Base-by-base conservation (phyloP, 2,888 invertebrate species). In the Heteromurus nitidus region DNA sequence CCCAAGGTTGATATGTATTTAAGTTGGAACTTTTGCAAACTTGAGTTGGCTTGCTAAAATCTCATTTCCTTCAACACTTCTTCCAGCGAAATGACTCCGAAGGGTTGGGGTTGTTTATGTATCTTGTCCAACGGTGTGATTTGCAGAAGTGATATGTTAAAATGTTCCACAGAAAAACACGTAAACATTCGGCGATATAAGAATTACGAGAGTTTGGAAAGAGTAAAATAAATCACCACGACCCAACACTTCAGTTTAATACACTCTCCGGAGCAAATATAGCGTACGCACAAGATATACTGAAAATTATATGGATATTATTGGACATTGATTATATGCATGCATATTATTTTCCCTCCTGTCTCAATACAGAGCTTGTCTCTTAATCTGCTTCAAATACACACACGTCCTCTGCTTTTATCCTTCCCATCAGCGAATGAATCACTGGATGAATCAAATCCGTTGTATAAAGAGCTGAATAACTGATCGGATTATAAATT, bases 401-500 rank as follows among this genome's bases (percentile, higher is more conserved):
- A n/a, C n/a, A 50, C 50, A n/a, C n/a, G 50, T 50, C 9, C 55
- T 55, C 20, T 9, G 22, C 3, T 55, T 20, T 55, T 24, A 20
- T 24, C 55, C 22, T 5, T 36, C 36, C 13, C 9, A 55, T 28
- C 26, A 28, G 30, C n/a, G 30, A 60, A 60, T 22, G 64, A 64
- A 44, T 42, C 36, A 42, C 64, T 67, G 42, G 42, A 44, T 65
- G 42, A 65, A 20, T 58, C 11, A 28, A 58, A 9, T 62, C 31
- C 11, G n/a, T 60, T 9, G 31, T 30, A 30, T 9, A 50, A 20
- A 44, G 26, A 58, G 50, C 60, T 26, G 44, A 77, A 77, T 77
- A 65, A 79, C 47, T 72, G 79, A 79, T 72, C 79, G 79, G 79
- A 79, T 79, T 72, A 79, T 79, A 79, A 79, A 79, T 58, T 79